These are phyloP conservation scores for Isoperla grammatica DNA, from an alignment of 2,888 invertebrate species.

Conservation along the genomic window DNA sequence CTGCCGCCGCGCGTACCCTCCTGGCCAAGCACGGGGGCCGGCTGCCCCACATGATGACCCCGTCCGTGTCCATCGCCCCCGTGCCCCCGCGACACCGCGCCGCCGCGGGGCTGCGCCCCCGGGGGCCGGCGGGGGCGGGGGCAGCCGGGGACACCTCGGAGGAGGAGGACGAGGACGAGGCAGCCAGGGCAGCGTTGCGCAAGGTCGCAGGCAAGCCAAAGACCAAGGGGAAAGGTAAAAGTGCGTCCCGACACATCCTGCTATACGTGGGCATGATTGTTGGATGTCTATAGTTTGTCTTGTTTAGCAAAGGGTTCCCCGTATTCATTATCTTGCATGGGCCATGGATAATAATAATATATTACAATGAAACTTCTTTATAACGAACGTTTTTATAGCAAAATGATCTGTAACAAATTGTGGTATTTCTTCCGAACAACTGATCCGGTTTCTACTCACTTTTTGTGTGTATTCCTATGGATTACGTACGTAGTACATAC, in stretches of 20 bases:
- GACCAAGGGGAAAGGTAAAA: slow-evolving; percentile 27
- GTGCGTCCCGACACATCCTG: background rate
- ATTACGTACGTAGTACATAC: too few species aligned
- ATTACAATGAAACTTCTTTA: too few species aligned
- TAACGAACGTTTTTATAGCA: too few species aligned
- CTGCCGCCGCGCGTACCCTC: slow-evolving; percentile 38
- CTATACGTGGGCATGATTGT: background rate
- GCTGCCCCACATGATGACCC: slow-evolving; percentile 43
- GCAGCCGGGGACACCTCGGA: slow-evolving; percentile 23
- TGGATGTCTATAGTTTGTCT: background rate
- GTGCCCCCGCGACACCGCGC: slow-evolving; percentile 39
- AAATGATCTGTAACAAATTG: too few species aligned
- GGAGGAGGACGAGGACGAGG: slow-evolving; percentile 28
- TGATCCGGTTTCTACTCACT: too few species aligned
- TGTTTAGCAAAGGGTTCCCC: background rate
- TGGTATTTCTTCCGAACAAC: too few species aligned
- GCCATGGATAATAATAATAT: too few species aligned
- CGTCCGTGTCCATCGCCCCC: slow-evolving; percentile 48
- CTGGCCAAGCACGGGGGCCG: slow-evolving; percentile 19
- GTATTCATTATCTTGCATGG: too few species aligned
- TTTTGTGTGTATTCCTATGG: too few species aligned
- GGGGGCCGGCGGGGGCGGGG: slow-evolving; percentile 15
- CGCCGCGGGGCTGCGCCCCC: slow-evolving; percentile 3
- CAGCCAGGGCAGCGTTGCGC: slow-evolving; percentile 21
- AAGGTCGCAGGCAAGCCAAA: slow-evolving; percentile 29